A percentile compares a stretch with the other conserved stretches of the same genome.
Evolutionary conservation across 2,113 vertebrate genomes (phyloP).

Genomic region (Catharus fuscescens): DNA sequence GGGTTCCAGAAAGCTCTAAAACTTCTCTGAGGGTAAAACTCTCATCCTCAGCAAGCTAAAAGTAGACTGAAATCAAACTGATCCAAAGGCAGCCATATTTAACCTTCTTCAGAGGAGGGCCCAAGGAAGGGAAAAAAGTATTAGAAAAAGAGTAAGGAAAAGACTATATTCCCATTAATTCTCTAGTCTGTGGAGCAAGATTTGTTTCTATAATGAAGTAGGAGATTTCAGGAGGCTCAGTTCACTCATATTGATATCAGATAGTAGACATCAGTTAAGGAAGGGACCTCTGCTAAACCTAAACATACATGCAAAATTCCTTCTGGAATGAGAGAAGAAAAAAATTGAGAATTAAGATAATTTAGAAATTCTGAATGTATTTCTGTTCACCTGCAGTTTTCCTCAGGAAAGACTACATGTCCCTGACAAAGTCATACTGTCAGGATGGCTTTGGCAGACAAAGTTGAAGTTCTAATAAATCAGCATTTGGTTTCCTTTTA

Average conservation of each 20-base stretch:
- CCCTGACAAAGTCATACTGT: neutral
- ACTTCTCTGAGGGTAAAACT: neutral
- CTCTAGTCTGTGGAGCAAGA: neutral
- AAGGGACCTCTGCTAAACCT: neutral
- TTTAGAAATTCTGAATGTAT: neutral
- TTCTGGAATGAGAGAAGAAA: neutral
- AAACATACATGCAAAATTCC: neutral
- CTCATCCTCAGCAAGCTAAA: neutral
- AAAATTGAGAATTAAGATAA: neutral
- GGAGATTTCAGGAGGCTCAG: neutral
- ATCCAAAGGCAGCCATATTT: neutral
- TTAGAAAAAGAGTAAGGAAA: neutral
- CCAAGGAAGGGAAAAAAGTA: neutral
- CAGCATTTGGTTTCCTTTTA: neutral
- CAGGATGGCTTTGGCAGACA: neutral
- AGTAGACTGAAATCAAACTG: neutral
- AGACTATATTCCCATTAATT: neutral
- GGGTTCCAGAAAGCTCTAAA: neutral
- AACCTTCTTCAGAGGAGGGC: neutral
- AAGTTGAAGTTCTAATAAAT: neutral
- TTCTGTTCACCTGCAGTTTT: neutral
- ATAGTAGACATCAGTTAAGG: neutral
- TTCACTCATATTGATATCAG: neutral
- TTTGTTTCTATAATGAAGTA: neutral
- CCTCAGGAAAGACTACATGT: neutral